Evolutionary conservation across 2,888 invertebrate genomes (phyloP).

Genomic region (Patella pellucida): DNA sequence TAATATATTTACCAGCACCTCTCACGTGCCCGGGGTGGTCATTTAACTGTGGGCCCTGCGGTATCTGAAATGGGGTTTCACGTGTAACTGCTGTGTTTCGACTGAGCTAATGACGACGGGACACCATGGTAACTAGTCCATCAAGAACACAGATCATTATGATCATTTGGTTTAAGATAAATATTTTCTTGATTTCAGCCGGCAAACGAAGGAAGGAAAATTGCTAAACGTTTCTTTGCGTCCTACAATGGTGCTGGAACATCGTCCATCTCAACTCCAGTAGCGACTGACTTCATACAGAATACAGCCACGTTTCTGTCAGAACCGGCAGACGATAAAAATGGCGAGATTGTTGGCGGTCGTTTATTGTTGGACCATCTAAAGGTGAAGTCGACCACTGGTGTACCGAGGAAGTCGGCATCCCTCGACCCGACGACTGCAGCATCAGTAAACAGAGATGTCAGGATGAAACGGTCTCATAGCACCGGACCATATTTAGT

Average conservation of each 20-base stretch:
- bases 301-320: constrained; percentile 35
- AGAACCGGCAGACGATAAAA: constrained; percentile 26
- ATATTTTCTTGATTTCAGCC: not conserved
- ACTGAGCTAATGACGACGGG: too few relatives aligned
- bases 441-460: constrained; percentile 3
- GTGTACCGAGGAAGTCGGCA: not conserved
- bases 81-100: too few relatives aligned
- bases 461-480: constrained; percentile 24
- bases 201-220: constrained; percentile 28
- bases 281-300: constrained; percentile 34
- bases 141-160: too few relatives aligned
- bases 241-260: constrained; percentile 44
- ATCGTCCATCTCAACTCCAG: constrained; percentile 31
- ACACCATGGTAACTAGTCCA: too few relatives aligned
- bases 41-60: too few relatives aligned
- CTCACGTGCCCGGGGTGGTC: too few relatives aligned
- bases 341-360: constrained; percentile 34
- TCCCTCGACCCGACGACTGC: not conserved
- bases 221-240: constrained; percentile 50
- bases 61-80: too few relatives aligned
- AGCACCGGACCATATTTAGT: constrained; percentile 22
- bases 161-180: too few relatives aligned
- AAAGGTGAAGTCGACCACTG: not conserved
- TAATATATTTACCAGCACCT: too few relatives aligned
- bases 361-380: constrained; percentile 27